Percentiles rank a stretch among this genome's conserved stretches.
These are phyloP conservation scores for Dicerorhinus sumatrensis DNA, from an alignment of 2,113 vertebrate species.

Conservation along the genomic window DNA sequence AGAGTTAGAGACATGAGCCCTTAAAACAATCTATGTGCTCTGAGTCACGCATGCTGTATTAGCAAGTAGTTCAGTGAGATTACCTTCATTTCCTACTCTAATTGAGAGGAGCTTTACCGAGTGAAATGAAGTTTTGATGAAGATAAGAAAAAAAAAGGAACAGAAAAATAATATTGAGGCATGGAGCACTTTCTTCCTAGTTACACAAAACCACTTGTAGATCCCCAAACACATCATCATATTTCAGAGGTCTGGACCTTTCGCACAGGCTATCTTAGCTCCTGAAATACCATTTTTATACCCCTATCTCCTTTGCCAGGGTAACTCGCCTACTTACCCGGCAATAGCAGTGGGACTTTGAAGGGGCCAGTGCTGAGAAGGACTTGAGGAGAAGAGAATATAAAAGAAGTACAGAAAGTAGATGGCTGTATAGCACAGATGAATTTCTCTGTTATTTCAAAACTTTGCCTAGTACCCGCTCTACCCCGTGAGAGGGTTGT, in stretches of 20 bases:
- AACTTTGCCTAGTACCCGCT: not conserved
- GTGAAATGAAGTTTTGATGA: not conserved
- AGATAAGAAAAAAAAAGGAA: not conserved
- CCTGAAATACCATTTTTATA: not conserved
- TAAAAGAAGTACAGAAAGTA: not conserved
- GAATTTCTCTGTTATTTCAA: not conserved
- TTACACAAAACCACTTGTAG: not conserved
- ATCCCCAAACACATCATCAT: not conserved
- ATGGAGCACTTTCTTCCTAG: not conserved
- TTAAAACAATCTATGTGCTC: not conserved
- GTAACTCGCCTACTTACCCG: not conserved
- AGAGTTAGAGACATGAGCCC: not conserved
- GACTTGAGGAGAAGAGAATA: not conserved
- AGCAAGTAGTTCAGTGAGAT: not conserved
- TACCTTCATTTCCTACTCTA: not conserved
- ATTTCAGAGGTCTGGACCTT: not conserved
- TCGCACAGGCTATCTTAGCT: not conserved
- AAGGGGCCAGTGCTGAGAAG: not conserved
- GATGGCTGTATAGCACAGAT: not conserved
- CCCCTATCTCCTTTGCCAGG: not conserved
- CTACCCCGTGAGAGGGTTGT: fast-evolving
- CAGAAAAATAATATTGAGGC: not conserved
- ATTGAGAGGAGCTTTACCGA: not conserved
- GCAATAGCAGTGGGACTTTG: not conserved
- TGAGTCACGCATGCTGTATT: not conserved